Percentiles rank a stretch among this genome's conserved stretches.
phyloP scores from a whole-genome alignment of 2,113 vertebrate species.

The Symphodus melops region DNA sequence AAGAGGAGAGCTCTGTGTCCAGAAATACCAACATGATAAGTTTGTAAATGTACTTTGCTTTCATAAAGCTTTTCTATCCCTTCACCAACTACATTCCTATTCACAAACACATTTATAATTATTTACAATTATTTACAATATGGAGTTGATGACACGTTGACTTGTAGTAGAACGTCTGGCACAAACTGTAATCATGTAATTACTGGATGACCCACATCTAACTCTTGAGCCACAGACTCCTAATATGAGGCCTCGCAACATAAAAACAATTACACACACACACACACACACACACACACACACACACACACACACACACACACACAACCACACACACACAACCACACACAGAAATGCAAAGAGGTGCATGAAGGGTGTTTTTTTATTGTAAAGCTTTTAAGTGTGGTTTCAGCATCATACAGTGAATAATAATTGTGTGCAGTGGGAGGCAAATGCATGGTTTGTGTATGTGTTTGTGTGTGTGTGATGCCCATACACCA shows the following conservation, averaged over 20 bases:
- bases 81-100: no score
- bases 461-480: constrained; percentile 5
- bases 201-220: background rate
- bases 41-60: no score
- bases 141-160: no score
- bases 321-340: background rate
- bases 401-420: constrained; percentile 27
- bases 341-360: background rate
- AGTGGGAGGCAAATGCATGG: constrained; percentile 20
- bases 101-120: no score
- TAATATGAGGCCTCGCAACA: background rate
- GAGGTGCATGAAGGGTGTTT: constrained; percentile 50
- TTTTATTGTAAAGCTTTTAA: constrained; percentile 31
- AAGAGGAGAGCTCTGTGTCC: no score
- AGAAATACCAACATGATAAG: background rate
- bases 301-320: background rate
- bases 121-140: no score
- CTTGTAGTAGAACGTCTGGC: no score
- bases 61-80: no score
- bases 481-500: constrained; percentile 10
- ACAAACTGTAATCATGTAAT: background rate
- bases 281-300: background rate
- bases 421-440: constrained; percentile 13
- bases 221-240: background rate
- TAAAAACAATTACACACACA: background rate